Evolutionary conservation across 2,797 vertebrate species (phyloP).

Genomic region (Selene dorsalis): DNA sequence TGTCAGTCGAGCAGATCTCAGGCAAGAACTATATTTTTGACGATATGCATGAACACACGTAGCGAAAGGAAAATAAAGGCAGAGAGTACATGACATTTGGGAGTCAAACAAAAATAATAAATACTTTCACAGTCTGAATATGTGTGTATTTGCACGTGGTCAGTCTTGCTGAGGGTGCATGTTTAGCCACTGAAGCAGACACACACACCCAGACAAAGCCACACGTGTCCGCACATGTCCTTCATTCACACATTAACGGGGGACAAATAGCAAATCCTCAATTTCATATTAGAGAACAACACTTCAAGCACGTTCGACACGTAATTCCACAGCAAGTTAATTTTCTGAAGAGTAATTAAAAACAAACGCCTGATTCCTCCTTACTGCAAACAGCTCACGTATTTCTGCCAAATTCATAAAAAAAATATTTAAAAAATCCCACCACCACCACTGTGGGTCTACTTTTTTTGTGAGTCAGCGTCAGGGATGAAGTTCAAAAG

Average conservation of each 20-base stretch:
- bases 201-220: neutral
- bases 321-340: conserved; percentile 48
- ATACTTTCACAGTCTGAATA: conserved; percentile 3
- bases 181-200: neutral
- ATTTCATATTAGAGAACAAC: conserved; percentile 31
- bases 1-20: conserved; percentile 21
- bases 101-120: conserved; percentile 8
- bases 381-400: conserved; percentile 29
- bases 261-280: conserved; percentile 17
- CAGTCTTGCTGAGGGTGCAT: neutral
- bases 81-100: neutral
- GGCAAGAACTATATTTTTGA: neutral
- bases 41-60: neutral
- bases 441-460: conserved; percentile 14
- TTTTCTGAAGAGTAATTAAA: conserved; percentile 53
- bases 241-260: conserved; percentile 15
- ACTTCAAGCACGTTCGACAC: conserved; percentile 42
- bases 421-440: conserved; percentile 33
- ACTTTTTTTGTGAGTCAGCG: conserved; percentile 18
- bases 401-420: conserved; percentile 38
- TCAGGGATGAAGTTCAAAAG: conserved; percentile 37
- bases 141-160: conserved; percentile 23
- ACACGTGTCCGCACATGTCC: neutral
- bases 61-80: conserved; percentile 4
- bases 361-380: conserved; percentile 55